Evolutionary conservation across 2,888 invertebrate species (phyloP).

Genomic region (Drosophila paramelanica): DNA sequence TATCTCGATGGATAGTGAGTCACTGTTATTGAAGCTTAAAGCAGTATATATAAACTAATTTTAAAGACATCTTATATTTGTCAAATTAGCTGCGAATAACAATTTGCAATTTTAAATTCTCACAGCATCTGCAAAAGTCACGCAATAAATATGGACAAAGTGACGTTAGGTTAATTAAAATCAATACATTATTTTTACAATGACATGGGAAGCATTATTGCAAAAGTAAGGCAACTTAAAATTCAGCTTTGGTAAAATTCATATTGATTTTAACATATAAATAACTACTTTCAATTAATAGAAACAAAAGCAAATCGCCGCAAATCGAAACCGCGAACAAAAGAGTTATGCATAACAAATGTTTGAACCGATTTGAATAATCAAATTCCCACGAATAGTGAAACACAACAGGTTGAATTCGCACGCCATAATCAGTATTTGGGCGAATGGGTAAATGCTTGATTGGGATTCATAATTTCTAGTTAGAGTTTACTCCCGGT

Average conservation of each 20-base stretch:
- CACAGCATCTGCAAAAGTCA: conserved; percentile 23
- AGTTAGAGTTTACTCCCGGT: conserved; percentile 55
- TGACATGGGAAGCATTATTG: conserved; percentile 71
- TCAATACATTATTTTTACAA: conserved; percentile 65
- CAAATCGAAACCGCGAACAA: conserved; percentile 44
- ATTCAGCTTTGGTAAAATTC: conserved; percentile 53
- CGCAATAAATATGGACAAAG: conserved; percentile 49
- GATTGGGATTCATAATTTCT: conserved; percentile 76
- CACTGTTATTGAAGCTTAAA: background rate
- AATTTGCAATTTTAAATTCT: conserved; percentile 41
- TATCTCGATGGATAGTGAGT: background rate
- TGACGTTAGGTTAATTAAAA: conserved; percentile 62
- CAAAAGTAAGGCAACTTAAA: conserved; percentile 49
- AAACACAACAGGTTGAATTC: conserved; percentile 54
- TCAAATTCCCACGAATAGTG: conserved; percentile 70
- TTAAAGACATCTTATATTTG: conserved; percentile 10
- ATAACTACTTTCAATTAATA: conserved; percentile 78
- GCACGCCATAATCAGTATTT: conserved; percentile 49
- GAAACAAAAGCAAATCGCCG: conserved; percentile 56
- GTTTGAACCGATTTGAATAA: conserved; percentile 73
- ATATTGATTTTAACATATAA: conserved; percentile 74
- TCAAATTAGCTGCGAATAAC: conserved; percentile 38
- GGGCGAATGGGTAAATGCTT: conserved; percentile 21
- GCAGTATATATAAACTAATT: background rate
- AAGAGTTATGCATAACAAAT: conserved; percentile 75